Base-by-base conservation (phyloP, 2,113 vertebrate species). In the Scytalopus superciliaris region DNA sequence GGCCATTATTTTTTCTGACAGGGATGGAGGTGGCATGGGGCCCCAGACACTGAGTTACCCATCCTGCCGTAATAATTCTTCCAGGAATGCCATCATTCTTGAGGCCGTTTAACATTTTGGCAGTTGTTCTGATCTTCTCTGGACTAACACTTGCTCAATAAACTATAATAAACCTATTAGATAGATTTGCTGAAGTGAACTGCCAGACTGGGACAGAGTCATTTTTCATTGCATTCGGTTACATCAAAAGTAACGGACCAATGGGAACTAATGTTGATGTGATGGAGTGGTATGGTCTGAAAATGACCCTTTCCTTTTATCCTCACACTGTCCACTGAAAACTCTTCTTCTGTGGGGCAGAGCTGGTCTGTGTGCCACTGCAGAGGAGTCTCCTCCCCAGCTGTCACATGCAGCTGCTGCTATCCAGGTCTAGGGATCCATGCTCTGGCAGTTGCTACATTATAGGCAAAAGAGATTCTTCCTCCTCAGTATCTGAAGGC, bases 111-210 rank as follows among this genome's bases (percentile, higher is more conserved):
- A 91, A 93, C 86, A 89, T 95, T 92, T 90, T 2, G 10, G 64
- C 2, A 0, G 86, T 90, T 92, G 76, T 93, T 92, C 93, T 86
- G 93, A 84, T 90, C 86, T 78, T 81, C 93, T 93, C 92, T 60
- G 68, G 66, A 86, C 84, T 84, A 92, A 90, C 60, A 42, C 86
- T 93, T 89, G 73, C 94, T 94, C 94, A 67, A 93, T 95, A 97
- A 97, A 92, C 95, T 95, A 93, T 93, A 94, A 95, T 95, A 97
- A 97, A 95, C 52, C 86, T 97, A 90, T 96, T 87, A 94, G 83
- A 84, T 90, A 91, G 94, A 89, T 95, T 93, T 93, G 93, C 95
- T 94, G 91, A 75, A 94, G 91, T 95, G 86, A 63, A 92, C 76
- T 91, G 93, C 95, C 89, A 95, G 64, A 6, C 52, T 82, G 94